phyloP scores from a whole-genome alignment of 1,140 invertebrate species.

The Drosophila lacertosa region DNA sequence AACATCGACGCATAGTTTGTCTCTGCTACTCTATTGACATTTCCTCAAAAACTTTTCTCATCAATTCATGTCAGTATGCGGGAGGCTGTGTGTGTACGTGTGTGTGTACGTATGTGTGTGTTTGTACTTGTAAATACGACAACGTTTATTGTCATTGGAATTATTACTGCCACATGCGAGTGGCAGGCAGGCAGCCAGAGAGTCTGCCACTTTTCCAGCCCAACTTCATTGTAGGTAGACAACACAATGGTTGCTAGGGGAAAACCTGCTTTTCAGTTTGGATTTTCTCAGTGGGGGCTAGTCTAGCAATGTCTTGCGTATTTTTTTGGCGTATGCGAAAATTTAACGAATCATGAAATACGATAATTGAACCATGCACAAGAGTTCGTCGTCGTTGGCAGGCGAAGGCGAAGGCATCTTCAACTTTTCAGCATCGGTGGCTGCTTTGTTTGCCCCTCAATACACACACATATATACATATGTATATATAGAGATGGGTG shows the following conservation, averaged over 20 bases:
- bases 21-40: slow-evolving; percentile 78
- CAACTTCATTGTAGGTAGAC: slow-evolving; percentile 62
- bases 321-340: slow-evolving; percentile 80
- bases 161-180: slow-evolving; percentile 75
- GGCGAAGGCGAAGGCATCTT: slow-evolving; percentile 49
- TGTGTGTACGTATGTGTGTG: slow-evolving; percentile 29
- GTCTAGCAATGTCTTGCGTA: slow-evolving; percentile 61
- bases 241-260: slow-evolving; percentile 78
- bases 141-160: slow-evolving; percentile 82
- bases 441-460: slow-evolving; percentile 63
- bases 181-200: slow-evolving; percentile 32
- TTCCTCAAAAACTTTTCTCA: slow-evolving; percentile 82
- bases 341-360: slow-evolving; percentile 83
- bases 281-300: slow-evolving; percentile 51
- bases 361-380: slow-evolving; percentile 83
- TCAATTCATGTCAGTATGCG: slow-evolving; percentile 73
- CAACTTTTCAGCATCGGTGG: slow-evolving; percentile 60
- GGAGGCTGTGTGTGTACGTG: slow-evolving; percentile 30
- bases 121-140: slow-evolving; percentile 79
- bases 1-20: slow-evolving; percentile 67
- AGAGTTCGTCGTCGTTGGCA: slow-evolving; percentile 64
- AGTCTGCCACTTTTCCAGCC: slow-evolving; percentile 39
- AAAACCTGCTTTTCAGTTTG: slow-evolving; percentile 68
- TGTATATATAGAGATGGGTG: slow-evolving; percentile 29
- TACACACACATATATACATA: slow-evolving; percentile 13